Evolutionary conservation across 1,140 invertebrate species (phyloP).

Genomic region (Conus betulinus): DNA sequence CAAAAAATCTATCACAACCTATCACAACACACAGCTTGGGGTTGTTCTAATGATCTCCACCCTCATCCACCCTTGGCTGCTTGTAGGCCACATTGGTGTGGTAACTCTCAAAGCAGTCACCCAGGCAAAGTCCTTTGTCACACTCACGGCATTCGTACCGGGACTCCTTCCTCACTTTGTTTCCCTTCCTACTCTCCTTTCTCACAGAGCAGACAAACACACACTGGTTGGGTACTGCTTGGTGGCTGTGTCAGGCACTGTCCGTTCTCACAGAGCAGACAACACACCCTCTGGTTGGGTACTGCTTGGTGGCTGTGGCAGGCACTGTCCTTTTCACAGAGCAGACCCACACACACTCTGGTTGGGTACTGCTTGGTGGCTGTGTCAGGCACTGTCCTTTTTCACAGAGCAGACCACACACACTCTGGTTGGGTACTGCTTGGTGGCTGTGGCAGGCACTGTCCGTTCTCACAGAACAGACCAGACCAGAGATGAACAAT

Average conservation of each 20-base stretch:
- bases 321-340: too few relatives aligned
- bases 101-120: background rate
- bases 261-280: too few relatives aligned
- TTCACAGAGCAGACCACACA: too few relatives aligned
- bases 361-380: too few relatives aligned
- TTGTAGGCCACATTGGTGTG: slow-evolving; percentile 18
- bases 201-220: slow-evolving; percentile 12
- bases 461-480: too few relatives aligned
- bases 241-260: background rate
- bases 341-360: too few relatives aligned
- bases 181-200: background rate
- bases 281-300: too few relatives aligned
- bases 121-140: slow-evolving; percentile 18
- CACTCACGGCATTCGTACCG: background rate
- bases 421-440: too few relatives aligned
- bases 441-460: too few relatives aligned
- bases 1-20: background rate
- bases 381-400: too few relatives aligned
- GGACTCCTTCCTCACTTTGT: slow-evolving; percentile 18
- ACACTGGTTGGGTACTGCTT: slow-evolving; percentile 1
- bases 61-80: slow-evolving; percentile 8
- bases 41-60: background rate
- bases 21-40: background rate
- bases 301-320: too few relatives aligned
- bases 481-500: too few relatives aligned